Conservation (phyloP, 35 echinoderm and acorn worm genomes). For the Eucidaris tribuloides region DNA sequence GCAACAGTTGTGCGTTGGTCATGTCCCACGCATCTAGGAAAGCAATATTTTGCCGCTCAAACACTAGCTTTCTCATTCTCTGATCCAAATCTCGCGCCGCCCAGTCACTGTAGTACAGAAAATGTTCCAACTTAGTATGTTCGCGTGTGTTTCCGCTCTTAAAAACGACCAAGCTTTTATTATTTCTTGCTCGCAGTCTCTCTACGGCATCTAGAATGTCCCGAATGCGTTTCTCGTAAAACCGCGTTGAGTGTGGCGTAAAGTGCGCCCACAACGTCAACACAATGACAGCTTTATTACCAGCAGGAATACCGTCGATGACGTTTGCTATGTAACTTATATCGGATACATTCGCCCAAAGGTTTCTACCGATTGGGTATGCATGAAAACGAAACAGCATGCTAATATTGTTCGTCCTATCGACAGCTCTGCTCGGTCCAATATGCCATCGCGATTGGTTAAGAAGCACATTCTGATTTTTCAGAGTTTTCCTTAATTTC, state of each 20-base stretch:
- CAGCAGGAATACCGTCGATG: background rate
- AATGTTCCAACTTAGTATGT: background rate
- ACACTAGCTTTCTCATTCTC: background rate
- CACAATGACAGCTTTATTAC: background rate
- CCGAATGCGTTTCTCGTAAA: background rate
- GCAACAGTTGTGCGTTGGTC: background rate
- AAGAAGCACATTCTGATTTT: too few relatives aligned
- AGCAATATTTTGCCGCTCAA: background rate
- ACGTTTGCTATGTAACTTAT: conserved; percentile 1
- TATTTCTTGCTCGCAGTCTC: conserved; percentile 8
- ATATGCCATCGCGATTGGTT: too few relatives aligned
- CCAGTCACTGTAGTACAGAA: background rate
- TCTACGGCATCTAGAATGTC: background rate
- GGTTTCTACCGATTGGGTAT: background rate
- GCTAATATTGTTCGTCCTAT: background rate
- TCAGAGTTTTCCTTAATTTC: too few relatives aligned
- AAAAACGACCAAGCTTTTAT: background rate
- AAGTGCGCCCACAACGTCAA: conserved; percentile 19
- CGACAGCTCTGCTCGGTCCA: background rate
- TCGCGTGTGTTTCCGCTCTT: conserved; percentile 34
- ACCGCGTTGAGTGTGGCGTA: background rate
- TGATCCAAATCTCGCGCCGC: background rate
- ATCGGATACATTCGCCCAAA: background rate
- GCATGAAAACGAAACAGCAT: background rate
- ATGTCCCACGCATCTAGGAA: conserved; percentile 24